Base-by-base conservation (phyloP, 2,888 invertebrate species). In the Erebia aethiops region DNA sequence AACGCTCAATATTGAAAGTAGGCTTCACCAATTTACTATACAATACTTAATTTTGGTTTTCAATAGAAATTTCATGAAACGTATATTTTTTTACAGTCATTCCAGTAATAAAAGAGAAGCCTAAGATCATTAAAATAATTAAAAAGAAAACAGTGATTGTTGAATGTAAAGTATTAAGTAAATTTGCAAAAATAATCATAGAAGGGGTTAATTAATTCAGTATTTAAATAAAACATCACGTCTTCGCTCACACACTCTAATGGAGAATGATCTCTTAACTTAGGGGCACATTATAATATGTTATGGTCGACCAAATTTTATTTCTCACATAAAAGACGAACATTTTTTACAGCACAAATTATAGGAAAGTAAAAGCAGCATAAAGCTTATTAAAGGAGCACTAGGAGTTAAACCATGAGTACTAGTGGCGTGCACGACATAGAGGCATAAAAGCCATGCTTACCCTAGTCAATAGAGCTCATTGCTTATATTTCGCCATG, bases 1-100 rank as follows among this genome's bases (percentile, higher is more conserved):
- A 77, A 98, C 99, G 79, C 95, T 99, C 81, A 99, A 99, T 92
- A 98, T 99, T 93, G 98, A 99, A 96, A 98, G 98, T 98, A 94
- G 95, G 96, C 94, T 7, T 13, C 3, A 35, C 35, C 35, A n/a
- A 16, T 52, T 16, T 9, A 57, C 8, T n/a, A 16, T 49, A 49
- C 18, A 18, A 16, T 14, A 46, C 5, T n/a, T 11, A 54, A 35
- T 41, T 1, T 35, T 58, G 61, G 9, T 8, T 56, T 63, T 52
- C 57, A 41, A 41, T 14, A 51, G 18, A 56, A 63, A 58, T 41
- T 52, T 60, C 54, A 64, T 35, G 10, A n/a, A 51, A 57, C 8
- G 52, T 52, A 3, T 62, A 63, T 54, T 51, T 26, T 74, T 56
- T 74, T 77, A 73, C 87, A 97, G 97, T 98, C 94, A 97, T 98